Percentiles rank a stretch among this genome's conserved stretches.
Evolutionary conservation across 2,797 vertebrate genomes (phyloP).

Genomic region (Erpetoichthys calabaricus): DNA sequence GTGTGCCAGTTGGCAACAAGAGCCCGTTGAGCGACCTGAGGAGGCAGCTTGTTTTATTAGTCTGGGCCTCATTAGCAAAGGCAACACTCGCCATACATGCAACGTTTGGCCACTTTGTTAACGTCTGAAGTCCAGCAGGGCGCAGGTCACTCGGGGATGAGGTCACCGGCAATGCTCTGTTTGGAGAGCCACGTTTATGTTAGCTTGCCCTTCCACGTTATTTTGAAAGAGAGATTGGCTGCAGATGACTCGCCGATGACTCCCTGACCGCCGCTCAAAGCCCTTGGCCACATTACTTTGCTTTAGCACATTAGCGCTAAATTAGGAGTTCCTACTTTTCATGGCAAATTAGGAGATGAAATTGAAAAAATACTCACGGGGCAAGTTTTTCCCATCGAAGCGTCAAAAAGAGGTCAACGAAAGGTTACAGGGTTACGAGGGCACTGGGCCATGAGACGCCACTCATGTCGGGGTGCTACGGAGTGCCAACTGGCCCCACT

Average conservation of each 20-base stretch:
- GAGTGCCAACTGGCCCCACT: too few species aligned
- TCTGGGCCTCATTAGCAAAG: slow-evolving; percentile 58
- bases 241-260: slow-evolving; percentile 40
- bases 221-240: slow-evolving; percentile 53
- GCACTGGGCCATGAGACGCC: too few species aligned
- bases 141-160: slow-evolving; percentile 47
- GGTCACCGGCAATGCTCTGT: slow-evolving; percentile 50
- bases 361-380: background rate
- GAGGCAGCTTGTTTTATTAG: slow-evolving; percentile 50
- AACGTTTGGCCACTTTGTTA: slow-evolving; percentile 46
- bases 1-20: too few species aligned
- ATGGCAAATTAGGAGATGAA: slow-evolving; percentile 12
- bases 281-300: slow-evolving; percentile 27
- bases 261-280: slow-evolving; percentile 28
- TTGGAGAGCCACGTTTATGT: slow-evolving; percentile 57
- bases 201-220: slow-evolving; percentile 54
- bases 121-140: slow-evolving; percentile 46
- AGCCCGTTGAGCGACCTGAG: too few species aligned
- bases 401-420: too few species aligned
- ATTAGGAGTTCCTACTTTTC: slow-evolving; percentile 14
- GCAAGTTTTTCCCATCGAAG: too few species aligned
- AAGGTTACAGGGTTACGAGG: too few species aligned
- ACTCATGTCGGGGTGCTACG: too few species aligned
- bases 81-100: slow-evolving; percentile 46
- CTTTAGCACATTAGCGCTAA: slow-evolving; percentile 29